Evolutionary conservation across 2,888 invertebrate genomes (phyloP), one percentile per base, ranked within the genome.

Genomic region (Acleris holmiana): DNA sequence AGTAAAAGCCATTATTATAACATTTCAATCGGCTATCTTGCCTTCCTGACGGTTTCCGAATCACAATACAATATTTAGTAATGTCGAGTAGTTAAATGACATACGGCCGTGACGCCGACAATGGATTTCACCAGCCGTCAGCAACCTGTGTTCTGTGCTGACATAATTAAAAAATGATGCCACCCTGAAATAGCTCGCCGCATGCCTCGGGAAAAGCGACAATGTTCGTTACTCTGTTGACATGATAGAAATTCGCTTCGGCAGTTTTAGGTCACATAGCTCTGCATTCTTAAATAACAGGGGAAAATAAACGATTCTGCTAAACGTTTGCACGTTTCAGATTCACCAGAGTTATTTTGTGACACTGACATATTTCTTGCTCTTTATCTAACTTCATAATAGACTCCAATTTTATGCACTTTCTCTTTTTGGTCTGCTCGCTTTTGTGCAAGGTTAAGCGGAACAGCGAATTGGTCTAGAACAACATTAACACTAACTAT

Each of bases 251-350:
- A 82, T 76, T 77, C 76, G 75, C 75, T 66, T 72, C 78, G 88
- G 86, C 89, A 87, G 84, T 90, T 90, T 89, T 89, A 77, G 90
- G 90, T 91, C 90, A 87, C 71, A 64, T 59, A 84, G 79, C 85
- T 80, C 80, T 77, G 80, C 35, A 47, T 57, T 18, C 57, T 35
- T 57, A 49, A 80, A 88, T 84, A 79, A 79, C 82, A 67, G 78
- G 68, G 64, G 63, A 78, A 75, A 78, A 80, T 79, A 78, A 71
- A 70, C 71, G 68, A 77, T 72, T 61, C 58, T 18, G 17, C 46
- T 47, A 25, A 46, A 21, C 44, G 29, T 17, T n/a, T 7, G 44
- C 44, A 7, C 15, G 15, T 44, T 41, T 2, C n/a, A 7, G 18
- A 44, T n/a, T 47, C 51, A 41, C 47, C 35, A 10, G 35, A n/a